Evolutionary conservation across 2,888 invertebrate species (phyloP).

Genomic region (Dastarcus helophoroides): DNA sequence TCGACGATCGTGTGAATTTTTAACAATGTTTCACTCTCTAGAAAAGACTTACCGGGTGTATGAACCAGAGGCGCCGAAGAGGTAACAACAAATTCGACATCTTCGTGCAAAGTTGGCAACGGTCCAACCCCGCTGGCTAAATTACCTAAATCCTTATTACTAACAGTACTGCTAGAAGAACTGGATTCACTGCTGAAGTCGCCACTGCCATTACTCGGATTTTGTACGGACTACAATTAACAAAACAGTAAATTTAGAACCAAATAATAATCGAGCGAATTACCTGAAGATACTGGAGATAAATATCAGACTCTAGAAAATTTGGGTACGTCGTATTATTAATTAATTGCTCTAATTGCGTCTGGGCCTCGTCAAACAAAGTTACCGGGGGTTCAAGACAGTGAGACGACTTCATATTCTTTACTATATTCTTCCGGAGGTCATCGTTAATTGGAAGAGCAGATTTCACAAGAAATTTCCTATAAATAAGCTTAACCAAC

Average conservation of each 20-base stretch:
- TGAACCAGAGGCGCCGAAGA: constrained; percentile 24
- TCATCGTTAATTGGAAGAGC: constrained; percentile 67
- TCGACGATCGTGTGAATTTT: too few relatives aligned
- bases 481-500: constrained; percentile 65
- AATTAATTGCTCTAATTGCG: constrained; percentile 66
- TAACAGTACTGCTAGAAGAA: constrained; percentile 32
- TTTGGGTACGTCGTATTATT: constrained; percentile 82
- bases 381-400: constrained; percentile 47
- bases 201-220: constrained; percentile 26
- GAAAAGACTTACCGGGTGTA: constrained; percentile 28
- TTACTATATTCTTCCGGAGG: constrained; percentile 65
- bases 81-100: constrained; percentile 53
- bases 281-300: constrained; percentile 72
- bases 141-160: constrained; percentile 31
- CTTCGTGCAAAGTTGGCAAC: constrained; percentile 80
- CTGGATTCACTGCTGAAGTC: constrained; percentile 26
- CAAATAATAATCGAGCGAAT: constrained; percentile 28
- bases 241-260: constrained; percentile 2
- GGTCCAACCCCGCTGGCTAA: constrained; percentile 33
- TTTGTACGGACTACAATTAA: constrained; percentile 29
- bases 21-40: not conserved
- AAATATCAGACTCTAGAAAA: constrained; percentile 86
- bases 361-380: constrained; percentile 66
- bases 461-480: constrained; percentile 26
- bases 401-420: constrained; percentile 59